Base-by-base conservation (phyloP, 2,888 invertebrate genomes). In the Tetragonula carbonaria region DNA sequence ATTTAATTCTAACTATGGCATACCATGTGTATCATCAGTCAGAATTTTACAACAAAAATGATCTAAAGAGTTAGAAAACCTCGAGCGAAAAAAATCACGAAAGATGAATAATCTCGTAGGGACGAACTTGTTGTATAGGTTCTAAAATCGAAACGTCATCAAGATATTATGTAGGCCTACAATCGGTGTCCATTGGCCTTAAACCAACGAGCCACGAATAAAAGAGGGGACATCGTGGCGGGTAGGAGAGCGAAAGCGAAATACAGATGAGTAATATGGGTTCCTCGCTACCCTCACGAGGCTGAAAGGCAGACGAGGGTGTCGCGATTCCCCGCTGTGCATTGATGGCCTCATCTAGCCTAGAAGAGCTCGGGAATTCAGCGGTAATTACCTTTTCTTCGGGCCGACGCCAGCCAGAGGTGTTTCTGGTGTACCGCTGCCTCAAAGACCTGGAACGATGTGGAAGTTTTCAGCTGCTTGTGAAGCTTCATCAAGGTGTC, bases 231-330 rank as follows among this genome's bases (percentile, higher is more conserved):
- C 72, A 72, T 33, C 21, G n/a, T 50, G 45, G 72, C 74, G 84
- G 87, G 72, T 59, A 80, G 75, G 75, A 85, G 84, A 86, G 84
- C 83, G 88, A 86, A 80, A 90, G 92, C 92, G 91, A 93, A 92
- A 93, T 92, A 92, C 91, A 92, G 93, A 94, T 94, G 94, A 94
- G 93, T 94, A 94, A 94, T 94, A 94, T 93, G 91, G 92, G 92
- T 91, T 91, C 90, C 89, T 85, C 85, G 86, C 87, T 87, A 87
- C 82, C 82, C 87, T 88, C 89, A 85, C 88, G 85, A 87, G 84
- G 78, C 72, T 80, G 87, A 73, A 85, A 84, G 87, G 90, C 88
- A 91, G 93, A 94, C 93, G 92, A 92, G 94, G 93, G 93, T 94
- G 93, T 94, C 94, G 93, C 94, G 93, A 92, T 92, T 90, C 92